These are phyloP conservation scores for Nasonia giraulti DNA, from an alignment of 1,140 invertebrate species.

Conservation along the genomic window DNA sequence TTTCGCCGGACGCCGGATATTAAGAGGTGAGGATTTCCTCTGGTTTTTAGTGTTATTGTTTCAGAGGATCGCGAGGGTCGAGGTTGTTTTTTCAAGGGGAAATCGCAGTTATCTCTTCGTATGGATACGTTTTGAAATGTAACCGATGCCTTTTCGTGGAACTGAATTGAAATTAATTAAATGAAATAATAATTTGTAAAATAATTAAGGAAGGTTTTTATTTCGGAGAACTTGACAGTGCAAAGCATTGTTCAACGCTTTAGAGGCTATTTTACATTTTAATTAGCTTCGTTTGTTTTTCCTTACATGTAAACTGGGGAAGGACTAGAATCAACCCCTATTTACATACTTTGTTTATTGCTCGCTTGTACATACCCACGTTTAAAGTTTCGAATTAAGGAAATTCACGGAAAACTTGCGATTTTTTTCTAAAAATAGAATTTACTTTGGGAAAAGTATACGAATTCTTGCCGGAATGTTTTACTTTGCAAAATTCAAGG, in stretches of 20 bases:
- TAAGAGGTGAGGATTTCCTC: slow-evolving; percentile 38
- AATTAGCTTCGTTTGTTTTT: background rate
- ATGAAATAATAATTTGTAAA: background rate
- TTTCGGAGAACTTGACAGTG: background rate
- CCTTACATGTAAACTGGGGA: background rate
- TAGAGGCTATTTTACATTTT: background rate
- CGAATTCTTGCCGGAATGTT: background rate
- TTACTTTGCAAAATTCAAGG: background rate
- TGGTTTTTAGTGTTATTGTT: background rate
- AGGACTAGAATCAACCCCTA: background rate
- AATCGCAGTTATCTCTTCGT: no score
- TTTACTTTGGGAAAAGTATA: background rate
- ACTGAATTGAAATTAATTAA: background rate
- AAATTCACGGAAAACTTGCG: background rate
- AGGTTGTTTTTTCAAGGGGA: no score
- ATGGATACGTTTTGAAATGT: no score
- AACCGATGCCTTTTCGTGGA: background rate
- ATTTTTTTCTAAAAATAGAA: background rate
- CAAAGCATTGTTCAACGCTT: background rate
- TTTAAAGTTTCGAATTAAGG: background rate
- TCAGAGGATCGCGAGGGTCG: background rate
- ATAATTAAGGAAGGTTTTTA: background rate
- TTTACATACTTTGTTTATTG: background rate
- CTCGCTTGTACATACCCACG: background rate
- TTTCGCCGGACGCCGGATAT: slow-evolving; percentile 28